Evolutionary conservation across 1,140 invertebrate species (phyloP).

Genomic region (Caenorhabditis briggsae): DNA sequence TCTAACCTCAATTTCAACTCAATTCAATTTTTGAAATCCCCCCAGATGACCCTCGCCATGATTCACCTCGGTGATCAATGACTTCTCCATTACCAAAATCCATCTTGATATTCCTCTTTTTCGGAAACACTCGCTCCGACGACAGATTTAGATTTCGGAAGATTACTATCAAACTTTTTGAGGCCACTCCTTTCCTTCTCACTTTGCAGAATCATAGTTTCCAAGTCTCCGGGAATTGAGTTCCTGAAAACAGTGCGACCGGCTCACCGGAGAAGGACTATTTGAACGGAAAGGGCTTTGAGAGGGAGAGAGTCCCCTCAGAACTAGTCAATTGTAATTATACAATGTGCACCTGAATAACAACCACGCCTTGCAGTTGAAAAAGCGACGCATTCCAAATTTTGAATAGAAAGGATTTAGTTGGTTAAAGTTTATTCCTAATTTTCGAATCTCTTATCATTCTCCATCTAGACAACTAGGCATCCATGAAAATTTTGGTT

Average conservation of each 20-base stretch:
- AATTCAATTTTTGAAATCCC: not conserved
- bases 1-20: not conserved
- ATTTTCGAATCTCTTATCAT: too few species aligned
- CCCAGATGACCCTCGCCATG: not conserved
- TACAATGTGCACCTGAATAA: constrained; percentile 1
- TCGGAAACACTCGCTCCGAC: not conserved
- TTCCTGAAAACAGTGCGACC: too few species aligned
- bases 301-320: not conserved
- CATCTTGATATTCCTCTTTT: not conserved
- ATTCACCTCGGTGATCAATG: constrained; percentile 22
- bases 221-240: too few species aligned
- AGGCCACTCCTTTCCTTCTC: constrained; percentile 9
- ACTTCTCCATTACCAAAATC: constrained; percentile 47
- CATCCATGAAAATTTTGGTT: too few species aligned
- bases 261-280: not conserved
- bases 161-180: constrained; percentile 45
- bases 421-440: too few species aligned
- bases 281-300: not conserved
- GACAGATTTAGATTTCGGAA: constrained; percentile 43
- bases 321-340: constrained; percentile 32
- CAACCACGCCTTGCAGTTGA: too few species aligned
- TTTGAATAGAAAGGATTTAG: too few species aligned
- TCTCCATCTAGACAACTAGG: too few species aligned
- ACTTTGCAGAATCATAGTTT: too few species aligned
- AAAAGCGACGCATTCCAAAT: too few species aligned